phyloP scores from a whole-genome alignment of 2,888 invertebrate species.

The Lucinisca nassula region DNA sequence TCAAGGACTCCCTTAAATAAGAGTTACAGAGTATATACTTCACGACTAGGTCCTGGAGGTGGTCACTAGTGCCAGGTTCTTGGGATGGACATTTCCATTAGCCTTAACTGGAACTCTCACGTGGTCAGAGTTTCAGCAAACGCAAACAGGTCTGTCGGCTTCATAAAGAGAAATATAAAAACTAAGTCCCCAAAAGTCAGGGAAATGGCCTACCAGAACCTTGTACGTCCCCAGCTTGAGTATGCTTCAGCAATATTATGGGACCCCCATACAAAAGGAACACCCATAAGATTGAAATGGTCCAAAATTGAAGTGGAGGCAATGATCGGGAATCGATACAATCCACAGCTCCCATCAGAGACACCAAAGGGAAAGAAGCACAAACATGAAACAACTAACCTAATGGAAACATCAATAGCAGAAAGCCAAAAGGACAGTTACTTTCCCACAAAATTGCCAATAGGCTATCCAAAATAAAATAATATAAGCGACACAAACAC shows the following conservation, averaged over 20 bases:
- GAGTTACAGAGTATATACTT: no score
- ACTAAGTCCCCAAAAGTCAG: not conserved
- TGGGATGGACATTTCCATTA: not conserved
- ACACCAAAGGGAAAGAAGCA: no score
- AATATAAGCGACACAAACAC: no score
- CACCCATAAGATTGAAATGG: no score
- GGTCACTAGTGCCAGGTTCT: not conserved
- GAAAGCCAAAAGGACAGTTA: no score
- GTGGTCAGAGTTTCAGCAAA: not conserved
- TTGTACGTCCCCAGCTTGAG: conserved; percentile 23
- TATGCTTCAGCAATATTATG: conserved; percentile 6
- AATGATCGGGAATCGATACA: no score
- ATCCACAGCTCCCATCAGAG: no score
- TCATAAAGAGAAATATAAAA: conserved; percentile 14
- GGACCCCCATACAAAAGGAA: not conserved
- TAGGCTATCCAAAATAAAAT: no score
- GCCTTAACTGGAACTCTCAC: not conserved
- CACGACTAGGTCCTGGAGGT: not conserved
- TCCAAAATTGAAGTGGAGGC: no score
- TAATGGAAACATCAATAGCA: no score
- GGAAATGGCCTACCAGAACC: not conserved
- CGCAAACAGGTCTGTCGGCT: conserved; percentile 3
- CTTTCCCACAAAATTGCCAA: no score
- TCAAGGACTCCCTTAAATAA: not conserved
- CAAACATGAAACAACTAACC: no score